Conservation (phyloP, 2,797 vertebrate genomes). For the Prionace glauca region DNA sequence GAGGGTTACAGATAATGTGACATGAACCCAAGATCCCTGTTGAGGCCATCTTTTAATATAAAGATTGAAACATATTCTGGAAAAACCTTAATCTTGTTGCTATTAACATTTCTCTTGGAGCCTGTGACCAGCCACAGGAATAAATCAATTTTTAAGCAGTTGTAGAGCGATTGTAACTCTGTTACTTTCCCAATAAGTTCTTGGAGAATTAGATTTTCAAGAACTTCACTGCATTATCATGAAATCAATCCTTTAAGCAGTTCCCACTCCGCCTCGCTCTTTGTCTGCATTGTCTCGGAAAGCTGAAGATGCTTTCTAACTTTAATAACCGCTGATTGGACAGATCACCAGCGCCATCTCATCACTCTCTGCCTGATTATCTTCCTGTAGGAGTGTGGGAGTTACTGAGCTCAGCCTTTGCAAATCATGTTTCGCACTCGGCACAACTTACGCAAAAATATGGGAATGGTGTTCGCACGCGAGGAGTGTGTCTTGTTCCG, state of each 20-base stretch:
- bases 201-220: neutral
- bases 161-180: neutral
- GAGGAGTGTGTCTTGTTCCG: neutral
- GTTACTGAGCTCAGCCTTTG: neutral
- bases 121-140: neutral
- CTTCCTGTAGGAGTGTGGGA: neutral
- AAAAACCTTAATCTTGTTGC: neutral
- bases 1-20: no score
- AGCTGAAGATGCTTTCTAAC: neutral
- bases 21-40: no score
- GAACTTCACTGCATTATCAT: neutral
- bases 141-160: neutral
- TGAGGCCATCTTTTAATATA: neutral
- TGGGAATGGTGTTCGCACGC: neutral
- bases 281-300: neutral
- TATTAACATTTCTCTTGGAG: no score
- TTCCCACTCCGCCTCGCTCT: neutral
- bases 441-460: constrained; percentile 1
- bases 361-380: neutral
- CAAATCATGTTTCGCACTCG: neutral
- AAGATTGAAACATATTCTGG: neutral
- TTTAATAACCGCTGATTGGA: neutral
- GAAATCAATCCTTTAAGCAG: neutral
- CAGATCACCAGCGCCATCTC: neutral
- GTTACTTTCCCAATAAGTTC: neutral